Conservation (phyloP, 2,113 vertebrate genomes). For the Chloebia gouldiae region DNA sequence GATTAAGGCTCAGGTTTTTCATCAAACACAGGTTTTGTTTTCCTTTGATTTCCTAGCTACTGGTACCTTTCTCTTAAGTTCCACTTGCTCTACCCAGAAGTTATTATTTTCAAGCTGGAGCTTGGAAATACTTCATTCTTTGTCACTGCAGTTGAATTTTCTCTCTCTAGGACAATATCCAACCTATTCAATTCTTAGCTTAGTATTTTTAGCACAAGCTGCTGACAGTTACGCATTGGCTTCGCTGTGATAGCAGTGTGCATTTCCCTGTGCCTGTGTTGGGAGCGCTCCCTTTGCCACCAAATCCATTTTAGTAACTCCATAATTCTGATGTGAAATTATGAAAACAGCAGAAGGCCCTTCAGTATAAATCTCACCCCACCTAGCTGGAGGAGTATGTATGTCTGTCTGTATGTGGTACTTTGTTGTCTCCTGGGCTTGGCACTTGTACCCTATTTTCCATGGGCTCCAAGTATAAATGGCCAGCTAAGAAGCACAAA, state of each 20-base stretch:
- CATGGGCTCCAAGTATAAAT: background rate
- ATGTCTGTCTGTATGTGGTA: background rate
- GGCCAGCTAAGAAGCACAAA: background rate
- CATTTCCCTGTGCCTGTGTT: background rate
- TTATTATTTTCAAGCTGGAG: background rate
- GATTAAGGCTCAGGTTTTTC: background rate
- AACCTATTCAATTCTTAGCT: background rate
- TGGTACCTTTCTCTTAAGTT: background rate
- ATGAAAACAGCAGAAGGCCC: background rate
- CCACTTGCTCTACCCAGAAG: background rate
- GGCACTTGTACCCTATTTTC: background rate
- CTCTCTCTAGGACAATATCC: background rate
- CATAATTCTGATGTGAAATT: background rate
- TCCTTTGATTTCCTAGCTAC: background rate
- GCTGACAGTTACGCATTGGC: background rate
- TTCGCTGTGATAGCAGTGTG: background rate
- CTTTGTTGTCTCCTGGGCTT: background rate
- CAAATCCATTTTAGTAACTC: background rate
- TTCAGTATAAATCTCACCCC: background rate
- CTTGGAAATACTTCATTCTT: background rate
- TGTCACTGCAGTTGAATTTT: background rate
- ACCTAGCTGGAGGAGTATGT: background rate
- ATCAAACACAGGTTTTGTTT: background rate
- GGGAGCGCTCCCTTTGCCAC: background rate
- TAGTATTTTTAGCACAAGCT: slow-evolving; percentile 9